Conservation (phyloP, 2,113 vertebrate species). For the Ibidorhyncha struthersii region DNA sequence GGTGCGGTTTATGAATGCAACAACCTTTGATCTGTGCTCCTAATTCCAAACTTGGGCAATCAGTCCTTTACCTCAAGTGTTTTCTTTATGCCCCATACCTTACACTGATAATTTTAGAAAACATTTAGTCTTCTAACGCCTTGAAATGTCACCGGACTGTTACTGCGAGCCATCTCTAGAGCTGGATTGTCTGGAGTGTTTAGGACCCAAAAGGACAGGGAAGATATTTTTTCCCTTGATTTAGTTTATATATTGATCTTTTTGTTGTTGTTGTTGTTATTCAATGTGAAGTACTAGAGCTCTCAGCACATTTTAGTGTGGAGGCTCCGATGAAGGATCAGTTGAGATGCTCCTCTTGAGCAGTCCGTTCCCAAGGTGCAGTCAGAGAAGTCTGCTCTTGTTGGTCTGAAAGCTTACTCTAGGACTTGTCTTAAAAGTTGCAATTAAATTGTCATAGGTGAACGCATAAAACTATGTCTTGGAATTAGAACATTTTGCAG, state of each 20-base stretch:
- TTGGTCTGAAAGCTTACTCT: not conserved
- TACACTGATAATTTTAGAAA: not conserved
- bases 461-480: not conserved
- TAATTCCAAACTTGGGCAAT: not conserved
- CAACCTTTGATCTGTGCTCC: not conserved
- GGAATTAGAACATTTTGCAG: not conserved
- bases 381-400: not conserved
- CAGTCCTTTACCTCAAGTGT: not conserved
- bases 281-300: not conserved
- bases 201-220: not conserved
- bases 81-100: not conserved
- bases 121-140: not conserved
- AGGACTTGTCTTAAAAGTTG: not conserved
- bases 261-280: not conserved
- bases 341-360: not conserved
- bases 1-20: not conserved
- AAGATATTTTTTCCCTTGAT: not conserved
- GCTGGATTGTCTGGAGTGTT: not conserved
- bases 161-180: not conserved
- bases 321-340: not conserved
- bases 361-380: not conserved
- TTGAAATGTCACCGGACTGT: not conserved
- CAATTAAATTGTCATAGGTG: not conserved
- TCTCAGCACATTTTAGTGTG: not conserved
- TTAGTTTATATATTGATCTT: not conserved